These are phyloP conservation scores for Ectropis grisescens DNA, from an alignment of 1,140 invertebrate genomes.

Conservation along the genomic window DNA sequence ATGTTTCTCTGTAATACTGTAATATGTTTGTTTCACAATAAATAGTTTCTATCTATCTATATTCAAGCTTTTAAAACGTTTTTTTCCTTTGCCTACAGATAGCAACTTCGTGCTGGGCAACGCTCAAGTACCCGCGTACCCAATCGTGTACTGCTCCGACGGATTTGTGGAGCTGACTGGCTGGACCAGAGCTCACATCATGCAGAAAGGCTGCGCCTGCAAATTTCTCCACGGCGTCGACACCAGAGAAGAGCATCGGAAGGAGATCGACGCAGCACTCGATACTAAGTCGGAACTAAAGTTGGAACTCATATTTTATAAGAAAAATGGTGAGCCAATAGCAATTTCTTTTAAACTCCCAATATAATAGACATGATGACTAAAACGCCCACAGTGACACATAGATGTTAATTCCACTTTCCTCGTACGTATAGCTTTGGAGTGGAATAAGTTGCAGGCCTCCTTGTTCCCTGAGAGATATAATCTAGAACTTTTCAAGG, in stretches of 20 bases:
- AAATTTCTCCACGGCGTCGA: constrained; percentile 95
- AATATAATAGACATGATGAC: no score
- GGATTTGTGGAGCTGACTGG: constrained; percentile 98
- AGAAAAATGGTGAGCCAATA: constrained; percentile 86
- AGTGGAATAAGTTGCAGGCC: no score
- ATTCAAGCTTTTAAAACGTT: no score
- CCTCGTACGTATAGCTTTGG: no score
- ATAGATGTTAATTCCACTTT: no score
- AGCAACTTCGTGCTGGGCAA: constrained; percentile 98
- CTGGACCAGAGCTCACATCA: constrained; percentile 93
- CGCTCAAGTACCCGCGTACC: constrained; percentile 92
- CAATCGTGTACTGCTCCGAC: constrained; percentile 98
- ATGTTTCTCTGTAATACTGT: no score
- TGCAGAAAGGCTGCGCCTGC: constrained; percentile 97
- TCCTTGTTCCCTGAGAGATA: no score
- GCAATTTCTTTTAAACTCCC: no score
- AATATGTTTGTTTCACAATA: no score
- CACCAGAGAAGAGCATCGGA: constrained; percentile 89
- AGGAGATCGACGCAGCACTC: constrained; percentile 90
- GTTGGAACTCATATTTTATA: constrained; percentile 94
- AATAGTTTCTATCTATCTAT: no score
- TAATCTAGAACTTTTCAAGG: no score
- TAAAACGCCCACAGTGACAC: no score
- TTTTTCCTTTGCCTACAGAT: constrained; percentile 74
- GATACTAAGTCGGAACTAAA: constrained; percentile 93